phyloP scores from a whole-genome alignment of 2,888 invertebrate genomes.

The Drosophila testacea region DNA sequence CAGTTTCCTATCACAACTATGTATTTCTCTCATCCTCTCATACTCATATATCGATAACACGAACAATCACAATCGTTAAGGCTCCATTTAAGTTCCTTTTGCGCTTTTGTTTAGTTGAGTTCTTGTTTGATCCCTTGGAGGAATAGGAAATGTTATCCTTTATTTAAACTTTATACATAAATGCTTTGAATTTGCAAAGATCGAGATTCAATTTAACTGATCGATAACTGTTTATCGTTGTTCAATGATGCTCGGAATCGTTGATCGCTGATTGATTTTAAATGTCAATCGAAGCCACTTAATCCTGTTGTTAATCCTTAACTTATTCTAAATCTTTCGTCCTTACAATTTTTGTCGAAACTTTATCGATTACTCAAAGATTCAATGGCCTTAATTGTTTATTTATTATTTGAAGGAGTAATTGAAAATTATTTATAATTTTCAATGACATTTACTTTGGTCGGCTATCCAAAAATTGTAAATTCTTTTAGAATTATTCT shows the following conservation, averaged over 20 bases:
- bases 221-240: not conserved
- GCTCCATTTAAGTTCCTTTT: constrained; percentile 3
- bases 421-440: not conserved
- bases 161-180: not conserved
- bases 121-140: not conserved
- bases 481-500: too few species aligned
- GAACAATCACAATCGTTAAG: not conserved
- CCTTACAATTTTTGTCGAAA: too few species aligned
- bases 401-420: too few species aligned
- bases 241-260: too few species aligned
- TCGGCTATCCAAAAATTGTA: too few species aligned
- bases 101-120: not conserved
- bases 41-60: not conserved
- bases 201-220: not conserved
- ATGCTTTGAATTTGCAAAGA: not conserved
- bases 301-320: too few species aligned
- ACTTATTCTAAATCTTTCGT: too few species aligned
- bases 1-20: not conserved
- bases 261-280: not conserved
- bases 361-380: too few species aligned
- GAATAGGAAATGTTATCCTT: not conserved
- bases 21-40: not conserved
- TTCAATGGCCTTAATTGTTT: too few species aligned
- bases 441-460: too few species aligned
- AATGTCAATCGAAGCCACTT: too few species aligned